Evolutionary conservation across 2,888 invertebrate genomes (phyloP), one percentile per base, ranked within the genome.

Genomic region (Trachelus tabidus): DNA sequence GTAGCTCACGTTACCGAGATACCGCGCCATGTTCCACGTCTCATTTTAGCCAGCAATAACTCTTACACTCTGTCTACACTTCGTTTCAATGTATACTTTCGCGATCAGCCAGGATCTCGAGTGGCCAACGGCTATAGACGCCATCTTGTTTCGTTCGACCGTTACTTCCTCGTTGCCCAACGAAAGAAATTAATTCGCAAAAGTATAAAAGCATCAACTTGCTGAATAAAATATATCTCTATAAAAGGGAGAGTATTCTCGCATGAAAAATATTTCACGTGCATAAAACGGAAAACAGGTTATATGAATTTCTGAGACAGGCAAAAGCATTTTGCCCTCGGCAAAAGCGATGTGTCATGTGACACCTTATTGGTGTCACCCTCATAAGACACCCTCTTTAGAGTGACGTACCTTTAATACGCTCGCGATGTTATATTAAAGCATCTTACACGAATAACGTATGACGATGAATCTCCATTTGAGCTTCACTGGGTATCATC

Each of bases 341-440:
- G 71, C 33, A 6, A 33, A 71, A 33, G 31, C 71, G 71, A 71
- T 71, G 9, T 71, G 31, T 71, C 71, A 33, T 33, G 71, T 33
- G 71, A 31, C 33, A 71, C 33, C 71, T 71, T 33, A 71, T 71
- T 71, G 71, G 71, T 71, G 71, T 71, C 71, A 71, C 31, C 33
- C 71, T 33, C 31, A 15, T 31, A 9, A 30, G 71, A 71, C 6
- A 31, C 71, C 71, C 33, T 71, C 71, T 71, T 71, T 71, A 71
- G 71, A 71, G 33, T 71, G 71, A 71, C 71, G 71, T 33, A 71
- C 71, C 56, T 71, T 71, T 71, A 71, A 71, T 71, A 71, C 33
- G 56, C 56, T 56, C 56, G 56, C 71, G 31, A 71, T 15, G 33
- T 31, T 33, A 71, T 71, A 71, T 31, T 71, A 30, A 33, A 71